Conservation (phyloP, 2,797 vertebrate species). For the Melanotaenia nigrans region DNA sequence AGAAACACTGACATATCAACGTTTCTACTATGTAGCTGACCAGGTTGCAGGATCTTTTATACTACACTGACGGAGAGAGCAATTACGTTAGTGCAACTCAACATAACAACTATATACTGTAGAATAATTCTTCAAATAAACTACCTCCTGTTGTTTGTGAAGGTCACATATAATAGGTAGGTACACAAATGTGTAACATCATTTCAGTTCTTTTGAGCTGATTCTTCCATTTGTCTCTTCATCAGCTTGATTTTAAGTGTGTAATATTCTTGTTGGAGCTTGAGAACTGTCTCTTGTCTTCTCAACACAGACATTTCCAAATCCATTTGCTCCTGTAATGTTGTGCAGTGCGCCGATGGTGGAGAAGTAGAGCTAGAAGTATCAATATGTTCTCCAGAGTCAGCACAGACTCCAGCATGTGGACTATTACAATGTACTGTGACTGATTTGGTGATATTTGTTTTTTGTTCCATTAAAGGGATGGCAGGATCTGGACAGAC, state of each 20-base stretch:
- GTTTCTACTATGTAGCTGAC: neutral
- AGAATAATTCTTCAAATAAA: neutral
- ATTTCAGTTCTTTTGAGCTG: constrained; percentile 32
- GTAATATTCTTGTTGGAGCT: constrained; percentile 75
- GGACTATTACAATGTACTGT: constrained; percentile 24
- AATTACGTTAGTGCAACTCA: neutral
- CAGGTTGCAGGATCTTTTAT: neutral
- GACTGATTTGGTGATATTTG: constrained; percentile 9
- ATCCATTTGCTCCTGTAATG: constrained; percentile 58
- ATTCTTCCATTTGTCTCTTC: constrained; percentile 57
- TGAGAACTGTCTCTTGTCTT: constrained; percentile 69
- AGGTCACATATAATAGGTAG: constrained; percentile 1
- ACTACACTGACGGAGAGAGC: neutral
- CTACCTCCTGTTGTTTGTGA: neutral
- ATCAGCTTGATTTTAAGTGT: constrained; percentile 69
- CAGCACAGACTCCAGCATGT: neutral
- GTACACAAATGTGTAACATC: neutral
- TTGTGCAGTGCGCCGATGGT: constrained; percentile 21
- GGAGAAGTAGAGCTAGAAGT: constrained; percentile 29
- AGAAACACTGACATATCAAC: constrained; percentile 1
- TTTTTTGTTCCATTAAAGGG: constrained; percentile 39
- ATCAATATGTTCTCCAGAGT: constrained; percentile 29
- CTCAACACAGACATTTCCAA: constrained; percentile 71
- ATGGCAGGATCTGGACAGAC: constrained; percentile 9
- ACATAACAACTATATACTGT: neutral